Evolutionary conservation across 1,140 invertebrate species (phyloP).

Genomic region (Pararge aegeria): DNA sequence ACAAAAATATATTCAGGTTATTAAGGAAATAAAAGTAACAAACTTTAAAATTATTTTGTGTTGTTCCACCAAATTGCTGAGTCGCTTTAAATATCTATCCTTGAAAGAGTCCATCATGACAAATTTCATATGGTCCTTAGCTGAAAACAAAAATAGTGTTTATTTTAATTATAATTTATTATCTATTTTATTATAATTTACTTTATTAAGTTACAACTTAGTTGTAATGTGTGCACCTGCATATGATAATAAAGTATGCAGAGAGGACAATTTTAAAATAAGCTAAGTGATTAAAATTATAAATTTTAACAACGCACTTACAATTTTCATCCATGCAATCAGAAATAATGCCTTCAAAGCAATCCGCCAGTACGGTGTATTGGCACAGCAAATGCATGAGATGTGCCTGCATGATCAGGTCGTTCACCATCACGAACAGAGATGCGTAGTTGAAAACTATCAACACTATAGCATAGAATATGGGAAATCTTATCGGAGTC

Average conservation of each 20-base stretch:
- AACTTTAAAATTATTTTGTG: conserved; percentile 49
- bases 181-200: neutral
- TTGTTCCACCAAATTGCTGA: conserved; percentile 43
- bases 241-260: too few relatives aligned
- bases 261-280: too few relatives aligned
- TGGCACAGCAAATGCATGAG: conserved; percentile 63
- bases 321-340: conserved; percentile 22
- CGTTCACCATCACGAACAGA: conserved; percentile 56
- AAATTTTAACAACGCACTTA: too few relatives aligned
- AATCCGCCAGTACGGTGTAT: conserved; percentile 51
- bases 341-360: conserved; percentile 49
- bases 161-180: neutral
- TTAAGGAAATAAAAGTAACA: conserved; percentile 10
- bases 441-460: conserved; percentile 50
- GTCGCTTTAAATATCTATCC: conserved; percentile 33
- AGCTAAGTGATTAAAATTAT: too few relatives aligned
- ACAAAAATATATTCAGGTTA: neutral
- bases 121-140: neutral
- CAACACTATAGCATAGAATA: conserved; percentile 40
- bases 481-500: conserved; percentile 35
- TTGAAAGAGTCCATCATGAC: conserved; percentile 25
- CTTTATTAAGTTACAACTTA: neutral
- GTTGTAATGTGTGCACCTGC: too few relatives aligned
- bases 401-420: conserved; percentile 58
- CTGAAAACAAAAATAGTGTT: neutral